These are phyloP conservation scores for Drosophila prolongata DNA, from an alignment of 2,888 invertebrate species.

Conservation along the genomic window DNA sequence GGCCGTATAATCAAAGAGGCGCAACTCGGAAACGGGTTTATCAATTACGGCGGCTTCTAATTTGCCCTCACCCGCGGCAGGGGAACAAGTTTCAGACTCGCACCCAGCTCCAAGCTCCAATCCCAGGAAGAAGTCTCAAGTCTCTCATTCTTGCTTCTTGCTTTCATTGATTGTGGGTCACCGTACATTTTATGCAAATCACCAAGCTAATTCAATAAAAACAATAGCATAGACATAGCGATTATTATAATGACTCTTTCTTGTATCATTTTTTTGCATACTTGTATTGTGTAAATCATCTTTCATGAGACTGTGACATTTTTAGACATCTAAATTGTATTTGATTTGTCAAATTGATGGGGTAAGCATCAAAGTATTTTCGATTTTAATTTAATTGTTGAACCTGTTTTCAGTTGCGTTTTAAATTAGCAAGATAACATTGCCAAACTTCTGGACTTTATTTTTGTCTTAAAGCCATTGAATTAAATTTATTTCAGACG, in stretches of 20 bases:
- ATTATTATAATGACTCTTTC: constrained; percentile 6
- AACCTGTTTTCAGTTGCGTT: constrained; percentile 2
- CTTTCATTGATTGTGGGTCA: constrained; percentile 40
- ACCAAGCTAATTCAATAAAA: constrained; percentile 3
- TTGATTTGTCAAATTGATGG: background rate
- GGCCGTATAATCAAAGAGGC: constrained; percentile 4
- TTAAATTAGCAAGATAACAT: background rate
- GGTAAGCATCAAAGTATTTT: background rate
- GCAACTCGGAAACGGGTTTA: constrained; percentile 43
- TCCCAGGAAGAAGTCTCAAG: constrained; percentile 8
- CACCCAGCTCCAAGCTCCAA: background rate
- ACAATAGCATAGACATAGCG: background rate
- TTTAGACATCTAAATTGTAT: background rate
- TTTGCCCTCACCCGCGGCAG: constrained; percentile 11
- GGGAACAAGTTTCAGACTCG: constrained; percentile 13
- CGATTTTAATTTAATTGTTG: background rate
- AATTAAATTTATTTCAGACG: no score
- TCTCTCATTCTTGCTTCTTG: constrained; percentile 8
- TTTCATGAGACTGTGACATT: constrained; percentile 4
- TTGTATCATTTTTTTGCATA: constrained; percentile 8
- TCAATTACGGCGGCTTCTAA: constrained; percentile 42
- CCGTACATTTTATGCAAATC: constrained; percentile 35
- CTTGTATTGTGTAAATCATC: background rate
- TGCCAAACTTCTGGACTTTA: constrained; percentile 1
- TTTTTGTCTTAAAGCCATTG: no score